These are phyloP conservation scores for Anoplius nigerrimus DNA, from an alignment of 2,888 invertebrate species.

Conservation along the genomic window DNA sequence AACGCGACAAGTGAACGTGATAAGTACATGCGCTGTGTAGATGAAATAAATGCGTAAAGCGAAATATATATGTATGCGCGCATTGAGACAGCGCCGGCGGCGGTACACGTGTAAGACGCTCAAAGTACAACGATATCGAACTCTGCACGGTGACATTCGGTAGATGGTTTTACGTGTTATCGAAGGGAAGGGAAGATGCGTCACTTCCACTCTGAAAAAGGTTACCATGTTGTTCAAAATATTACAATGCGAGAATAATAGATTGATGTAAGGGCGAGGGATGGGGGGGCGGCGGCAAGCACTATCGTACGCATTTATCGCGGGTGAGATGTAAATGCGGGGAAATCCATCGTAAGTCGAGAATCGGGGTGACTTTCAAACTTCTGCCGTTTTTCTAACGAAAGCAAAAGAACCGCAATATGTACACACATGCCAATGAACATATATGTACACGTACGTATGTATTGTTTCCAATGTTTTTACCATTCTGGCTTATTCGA, in stretches of 20 bases:
- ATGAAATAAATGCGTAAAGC: no score
- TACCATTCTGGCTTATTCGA: constrained; percentile 35
- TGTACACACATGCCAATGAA: constrained; percentile 20
- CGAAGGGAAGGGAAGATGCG: no score
- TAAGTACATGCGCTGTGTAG: no score
- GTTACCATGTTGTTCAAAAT: constrained; percentile 1
- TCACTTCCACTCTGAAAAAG: background rate
- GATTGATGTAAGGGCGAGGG: background rate
- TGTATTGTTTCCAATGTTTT: constrained; percentile 38
- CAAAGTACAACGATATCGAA: no score
- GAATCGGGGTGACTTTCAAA: constrained; percentile 10
- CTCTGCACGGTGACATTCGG: no score
- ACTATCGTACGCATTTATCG: background rate
- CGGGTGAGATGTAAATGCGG: background rate
- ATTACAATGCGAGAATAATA: background rate
- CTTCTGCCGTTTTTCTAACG: constrained; percentile 11
- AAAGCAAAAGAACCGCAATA: constrained; percentile 18
- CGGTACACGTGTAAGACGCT: no score
- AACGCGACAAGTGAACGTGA: no score
- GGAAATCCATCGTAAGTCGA: background rate
- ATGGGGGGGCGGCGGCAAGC: background rate
- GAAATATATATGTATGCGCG: no score
- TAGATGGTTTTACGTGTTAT: no score
- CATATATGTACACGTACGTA: constrained; percentile 11
- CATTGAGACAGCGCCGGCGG: no score